These are phyloP conservation scores for Lordiphosa fenestrarum DNA, from an alignment of 2,888 invertebrate species.

Conservation along the genomic window DNA sequence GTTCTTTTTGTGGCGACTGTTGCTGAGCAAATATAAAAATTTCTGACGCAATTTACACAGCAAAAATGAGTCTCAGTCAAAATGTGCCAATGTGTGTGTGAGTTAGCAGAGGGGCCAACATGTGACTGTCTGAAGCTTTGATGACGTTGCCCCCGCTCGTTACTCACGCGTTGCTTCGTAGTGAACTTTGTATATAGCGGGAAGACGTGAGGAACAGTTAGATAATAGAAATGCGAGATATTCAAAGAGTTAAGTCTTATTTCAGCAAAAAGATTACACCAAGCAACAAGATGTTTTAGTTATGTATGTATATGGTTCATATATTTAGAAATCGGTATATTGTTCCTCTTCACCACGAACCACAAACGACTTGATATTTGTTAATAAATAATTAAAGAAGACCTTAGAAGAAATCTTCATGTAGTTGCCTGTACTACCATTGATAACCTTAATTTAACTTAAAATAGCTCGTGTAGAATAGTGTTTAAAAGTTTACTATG, in stretches of 20 bases:
- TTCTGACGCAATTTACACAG: conserved; percentile 40
- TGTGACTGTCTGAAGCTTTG: conserved; percentile 53
- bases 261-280: conserved; percentile 13
- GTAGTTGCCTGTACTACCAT: too few species aligned
- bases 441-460: too few species aligned
- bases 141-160: conserved; percentile 51
- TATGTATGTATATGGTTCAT: not conserved
- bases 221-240: conserved; percentile 37
- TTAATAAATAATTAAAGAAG: too few species aligned
- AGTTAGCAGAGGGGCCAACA: conserved; percentile 34
- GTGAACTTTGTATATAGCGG: conserved; percentile 29
- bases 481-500: not conserved
- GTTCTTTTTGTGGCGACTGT: conserved; percentile 33
- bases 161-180: conserved; percentile 24
- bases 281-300: conserved; percentile 1
- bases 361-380: too few species aligned
- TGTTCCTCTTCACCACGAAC: too few species aligned
- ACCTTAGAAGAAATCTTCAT: too few species aligned
- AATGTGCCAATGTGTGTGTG: conserved; percentile 6
- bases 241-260: too few species aligned
- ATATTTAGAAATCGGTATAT: not conserved
- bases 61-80: conserved; percentile 8
- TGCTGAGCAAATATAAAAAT: conserved; percentile 44
- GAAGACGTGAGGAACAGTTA: conserved; percentile 30
- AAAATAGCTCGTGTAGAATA: too few species aligned